Percentiles rank a stretch among this genome's conserved stretches.
These are phyloP conservation scores for Lymantria monacha DNA, from an alignment of 2,888 invertebrate genomes.

Conservation along the genomic window DNA sequence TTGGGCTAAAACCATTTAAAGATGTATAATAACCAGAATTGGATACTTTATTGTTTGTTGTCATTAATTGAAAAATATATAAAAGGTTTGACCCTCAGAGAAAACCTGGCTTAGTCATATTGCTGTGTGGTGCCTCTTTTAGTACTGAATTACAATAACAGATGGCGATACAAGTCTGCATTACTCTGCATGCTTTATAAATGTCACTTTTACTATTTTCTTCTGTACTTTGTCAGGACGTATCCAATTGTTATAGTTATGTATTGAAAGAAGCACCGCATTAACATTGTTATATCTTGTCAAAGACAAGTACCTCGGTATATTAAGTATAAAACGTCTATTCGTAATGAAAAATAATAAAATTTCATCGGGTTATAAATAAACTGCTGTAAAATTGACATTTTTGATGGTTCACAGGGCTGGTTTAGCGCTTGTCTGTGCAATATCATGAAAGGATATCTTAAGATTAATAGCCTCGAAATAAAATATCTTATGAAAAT, in stretches of 20 bases:
- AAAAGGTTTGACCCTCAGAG: not conserved
- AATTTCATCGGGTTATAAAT: slow-evolving; percentile 6
- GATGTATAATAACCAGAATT: too few relatives aligned
- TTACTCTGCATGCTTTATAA: not conserved
- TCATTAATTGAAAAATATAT: too few relatives aligned
- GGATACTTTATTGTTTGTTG: too few relatives aligned
- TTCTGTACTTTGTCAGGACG: too few relatives aligned
- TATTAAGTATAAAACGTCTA: slow-evolving; percentile 41
- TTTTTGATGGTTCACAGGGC: not conserved
- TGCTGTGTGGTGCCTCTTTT: slow-evolving; percentile 42
- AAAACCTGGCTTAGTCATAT: not conserved
- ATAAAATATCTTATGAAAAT: too few relatives aligned
- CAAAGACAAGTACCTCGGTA: slow-evolving; percentile 37
- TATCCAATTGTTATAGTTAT: slow-evolving; percentile 24
- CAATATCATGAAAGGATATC: too few relatives aligned
- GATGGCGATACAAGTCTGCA: slow-evolving; percentile 17
- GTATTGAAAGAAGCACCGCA: slow-evolving; percentile 48
- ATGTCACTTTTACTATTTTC: too few relatives aligned
- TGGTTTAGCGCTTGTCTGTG: too few relatives aligned
- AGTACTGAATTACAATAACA: slow-evolving; percentile 22
- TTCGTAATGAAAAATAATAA: slow-evolving; percentile 17
- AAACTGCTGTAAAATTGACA: slow-evolving; percentile 25
- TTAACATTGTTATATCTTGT: slow-evolving; percentile 41
- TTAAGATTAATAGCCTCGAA: too few relatives aligned
- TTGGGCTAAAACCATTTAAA: too few relatives aligned